Evolutionary conservation across 2,888 invertebrate genomes (phyloP), one percentile per base, ranked within the genome.

Genomic region (Trissolcus japonicus): DNA sequence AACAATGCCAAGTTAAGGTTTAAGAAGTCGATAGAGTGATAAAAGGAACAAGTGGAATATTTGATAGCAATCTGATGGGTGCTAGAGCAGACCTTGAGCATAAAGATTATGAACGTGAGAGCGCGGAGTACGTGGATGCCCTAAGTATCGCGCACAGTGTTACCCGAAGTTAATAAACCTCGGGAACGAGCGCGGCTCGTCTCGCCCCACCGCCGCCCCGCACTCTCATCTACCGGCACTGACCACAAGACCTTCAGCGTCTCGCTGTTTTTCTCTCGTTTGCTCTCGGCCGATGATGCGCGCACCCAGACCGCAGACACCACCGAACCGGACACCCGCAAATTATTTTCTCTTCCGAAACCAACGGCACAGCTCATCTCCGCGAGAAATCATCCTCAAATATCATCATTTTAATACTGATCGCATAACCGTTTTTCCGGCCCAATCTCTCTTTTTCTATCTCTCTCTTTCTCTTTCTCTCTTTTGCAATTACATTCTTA

Each of bases 111-210:
- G 79, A 76, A 77, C 76, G 75, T 69, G 79, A 77, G 55, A 69
- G 59, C 60, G 68, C 68, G 60, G 66, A 61, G 53, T 56, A 62
- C 51, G 68, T 78, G 71, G 78, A 76, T 73, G 69, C 61, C 59
- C 71, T 63, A 56, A 73, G 69, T 63, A 77, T 78, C 76, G 54
- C 65, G 79, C 82, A 82, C 83, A 84, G 82, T 82, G 81, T 83
- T 82, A 83, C 80, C 79, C 78, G 76, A 82, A 83, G 84, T 85
- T 86, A 84, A 86, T 85, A 86, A 85, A 84, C 81, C 83, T 75
- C 81, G 80, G 69, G 82, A 82, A 82, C 82, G 82, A 81, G 79
- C 73, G 60, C 63, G 59, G 25, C 25, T 25, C 25, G 25, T 25
- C 25, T 25, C 25, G 25, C 25, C 25, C 25, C 25, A 25, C 25